Evolutionary conservation across 2,888 invertebrate genomes (phyloP).

Genomic region (Gasteruption jaculator): DNA sequence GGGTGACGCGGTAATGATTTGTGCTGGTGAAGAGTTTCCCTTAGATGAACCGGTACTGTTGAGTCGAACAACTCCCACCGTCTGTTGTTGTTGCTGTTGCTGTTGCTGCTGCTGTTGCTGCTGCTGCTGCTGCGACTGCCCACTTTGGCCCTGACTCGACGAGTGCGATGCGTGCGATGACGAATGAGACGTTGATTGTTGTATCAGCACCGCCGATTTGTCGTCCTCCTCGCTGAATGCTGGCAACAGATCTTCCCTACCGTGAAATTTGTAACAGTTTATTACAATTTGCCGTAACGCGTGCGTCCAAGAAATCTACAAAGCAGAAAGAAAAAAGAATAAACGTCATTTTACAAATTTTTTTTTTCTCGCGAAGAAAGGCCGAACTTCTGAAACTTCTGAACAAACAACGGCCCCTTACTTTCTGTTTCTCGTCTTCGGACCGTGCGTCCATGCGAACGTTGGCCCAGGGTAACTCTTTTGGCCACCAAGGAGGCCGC

Average conservation of each 20-base stretch:
- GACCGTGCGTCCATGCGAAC: conserved; percentile 95
- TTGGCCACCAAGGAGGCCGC: conserved; percentile 97
- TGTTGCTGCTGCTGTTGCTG: conserved; percentile 33
- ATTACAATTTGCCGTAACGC: conserved; percentile 94
- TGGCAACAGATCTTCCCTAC: conserved; percentile 89
- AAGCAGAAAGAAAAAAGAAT: conserved; percentile 21
- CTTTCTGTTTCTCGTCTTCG: conserved; percentile 96
- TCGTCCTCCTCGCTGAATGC: conserved; percentile 92
- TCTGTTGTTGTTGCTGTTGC: conserved; percentile 49
- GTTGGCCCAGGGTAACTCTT: conserved; percentile 97
- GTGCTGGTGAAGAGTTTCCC: conserved; percentile 51
- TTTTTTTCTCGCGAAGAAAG: no score
- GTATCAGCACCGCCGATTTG: conserved; percentile 62
- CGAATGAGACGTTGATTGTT: conserved; percentile 51
- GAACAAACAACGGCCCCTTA: conserved; percentile 45
- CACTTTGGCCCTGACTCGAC: conserved; percentile 37
- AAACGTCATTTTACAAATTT: no score
- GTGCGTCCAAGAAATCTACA: conserved; percentile 96
- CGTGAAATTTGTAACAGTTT: conserved; percentile 97
- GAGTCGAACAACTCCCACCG: conserved; percentile 50
- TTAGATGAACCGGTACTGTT: conserved; percentile 49
- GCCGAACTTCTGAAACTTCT: neutral
- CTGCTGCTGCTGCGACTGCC: conserved; percentile 36
- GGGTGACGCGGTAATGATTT: conserved; percentile 49
- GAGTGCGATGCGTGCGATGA: conserved; percentile 38